Conservation (phyloP, 2,113 vertebrate genomes). For the Euleptes europaea region DNA sequence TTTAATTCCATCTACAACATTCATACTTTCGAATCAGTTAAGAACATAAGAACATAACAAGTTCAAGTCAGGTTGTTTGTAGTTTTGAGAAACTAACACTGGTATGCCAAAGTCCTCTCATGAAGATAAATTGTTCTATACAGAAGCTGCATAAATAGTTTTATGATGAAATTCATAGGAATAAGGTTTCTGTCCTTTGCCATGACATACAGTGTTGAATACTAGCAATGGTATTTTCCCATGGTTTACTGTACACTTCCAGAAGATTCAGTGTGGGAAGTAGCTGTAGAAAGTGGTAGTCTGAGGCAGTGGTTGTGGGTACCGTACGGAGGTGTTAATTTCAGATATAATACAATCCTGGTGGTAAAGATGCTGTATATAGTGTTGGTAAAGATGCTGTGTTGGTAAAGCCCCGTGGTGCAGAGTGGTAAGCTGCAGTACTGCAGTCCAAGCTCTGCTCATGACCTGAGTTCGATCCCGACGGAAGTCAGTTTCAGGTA, state of each 20-base stretch:
- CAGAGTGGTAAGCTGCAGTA: too few species aligned
- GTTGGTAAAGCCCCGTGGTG: too few species aligned
- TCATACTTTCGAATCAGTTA: constrained; percentile 39
- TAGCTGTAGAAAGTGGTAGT: not conserved
- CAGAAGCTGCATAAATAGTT: constrained; percentile 53
- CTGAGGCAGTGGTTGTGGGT: not conserved
- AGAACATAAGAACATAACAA: not conserved
- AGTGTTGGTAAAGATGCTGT: too few species aligned
- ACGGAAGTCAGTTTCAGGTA: too few species aligned
- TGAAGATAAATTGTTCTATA: constrained; percentile 50
- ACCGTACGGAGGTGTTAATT: not conserved
- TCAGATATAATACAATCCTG: not conserved
- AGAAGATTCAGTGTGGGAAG: not conserved
- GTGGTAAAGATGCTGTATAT: not conserved
- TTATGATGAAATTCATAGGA: constrained; percentile 44
- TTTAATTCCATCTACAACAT: constrained; percentile 53
- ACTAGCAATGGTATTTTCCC: not conserved
- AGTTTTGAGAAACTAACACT: constrained; percentile 54
- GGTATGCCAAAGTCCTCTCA: constrained; percentile 47
- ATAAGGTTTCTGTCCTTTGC: constrained; percentile 58
- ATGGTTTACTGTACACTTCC: not conserved
- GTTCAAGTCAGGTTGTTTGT: constrained; percentile 28
- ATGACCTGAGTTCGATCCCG: too few species aligned
- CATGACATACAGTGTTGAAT: not conserved
- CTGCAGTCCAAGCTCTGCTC: too few species aligned